Conservation (phyloP, 2,888 invertebrate species). For the Nemurella pictetii region DNA sequence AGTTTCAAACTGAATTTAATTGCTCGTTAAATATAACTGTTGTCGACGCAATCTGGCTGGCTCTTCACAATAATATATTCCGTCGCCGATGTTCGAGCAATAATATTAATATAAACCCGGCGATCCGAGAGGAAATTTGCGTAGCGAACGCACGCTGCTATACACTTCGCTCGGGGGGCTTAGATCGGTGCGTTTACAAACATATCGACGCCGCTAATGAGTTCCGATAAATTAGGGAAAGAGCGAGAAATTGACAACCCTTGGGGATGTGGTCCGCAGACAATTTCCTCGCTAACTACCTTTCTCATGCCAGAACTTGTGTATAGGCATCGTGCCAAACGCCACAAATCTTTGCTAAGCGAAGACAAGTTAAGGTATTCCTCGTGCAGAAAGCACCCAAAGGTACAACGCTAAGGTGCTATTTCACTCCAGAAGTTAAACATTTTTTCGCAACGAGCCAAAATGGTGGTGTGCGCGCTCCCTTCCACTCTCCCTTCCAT, state of each 20-base stretch:
- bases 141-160: neutral
- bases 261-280: neutral
- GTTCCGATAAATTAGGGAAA: constrained; percentile 9
- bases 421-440: neutral
- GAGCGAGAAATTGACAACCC: constrained; percentile 4
- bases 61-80: neutral
- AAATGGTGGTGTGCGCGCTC: neutral
- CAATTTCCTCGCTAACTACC: constrained; percentile 15
- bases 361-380: neutral
- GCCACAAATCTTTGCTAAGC: constrained; percentile 5
- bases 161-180: constrained; percentile 10
- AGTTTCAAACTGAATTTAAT: constrained; percentile 25
- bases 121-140: neutral
- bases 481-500: neutral
- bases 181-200: constrained; percentile 3
- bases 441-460: neutral
- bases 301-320: neutral
- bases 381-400: neutral
- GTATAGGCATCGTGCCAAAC: constrained; percentile 14
- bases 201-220: constrained; percentile 14
- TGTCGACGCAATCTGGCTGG: constrained; percentile 7
- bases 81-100: neutral
- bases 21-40: constrained; percentile 26
- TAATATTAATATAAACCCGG: neutral
- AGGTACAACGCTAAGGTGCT: neutral